These are phyloP conservation scores for Apis cerana DNA, from an alignment of 1,140 invertebrate genomes.

Conservation along the genomic window DNA sequence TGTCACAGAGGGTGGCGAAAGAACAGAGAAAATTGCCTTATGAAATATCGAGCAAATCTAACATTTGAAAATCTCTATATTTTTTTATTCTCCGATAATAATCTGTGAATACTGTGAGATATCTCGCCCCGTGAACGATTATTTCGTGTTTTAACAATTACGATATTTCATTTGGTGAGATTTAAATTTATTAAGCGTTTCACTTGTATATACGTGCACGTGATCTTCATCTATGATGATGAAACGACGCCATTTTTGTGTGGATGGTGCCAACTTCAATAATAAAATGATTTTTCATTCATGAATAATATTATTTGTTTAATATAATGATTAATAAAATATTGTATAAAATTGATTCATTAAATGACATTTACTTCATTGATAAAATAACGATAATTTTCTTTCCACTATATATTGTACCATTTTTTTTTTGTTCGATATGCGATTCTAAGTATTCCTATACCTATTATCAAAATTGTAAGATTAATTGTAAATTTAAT, in stretches of 20 bases:
- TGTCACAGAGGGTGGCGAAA: slow-evolving; percentile 4
- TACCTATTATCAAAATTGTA: not conserved
- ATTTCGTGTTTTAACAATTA: not conserved
- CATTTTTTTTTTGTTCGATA: not conserved
- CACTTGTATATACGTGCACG: not conserved
- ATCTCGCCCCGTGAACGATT: no score
- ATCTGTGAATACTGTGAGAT: not conserved
- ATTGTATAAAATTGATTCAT: no score
- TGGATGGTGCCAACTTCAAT: not conserved
- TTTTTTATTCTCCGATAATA: not conserved
- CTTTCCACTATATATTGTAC: not conserved
- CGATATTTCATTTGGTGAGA: not conserved
- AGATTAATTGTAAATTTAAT: not conserved
- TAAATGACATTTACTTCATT: not conserved
- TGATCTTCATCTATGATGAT: not conserved
- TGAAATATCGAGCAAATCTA: not conserved
- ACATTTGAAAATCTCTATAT: not conserved
- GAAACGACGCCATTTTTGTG: not conserved
- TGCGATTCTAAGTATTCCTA: no score
- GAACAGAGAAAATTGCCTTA: not conserved
- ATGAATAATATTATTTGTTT: not conserved
- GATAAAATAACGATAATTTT: not conserved
- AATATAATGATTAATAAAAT: not conserved
- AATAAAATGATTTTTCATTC: not conserved
- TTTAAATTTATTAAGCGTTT: not conserved